Evolutionary conservation across 2,113 vertebrate genomes (phyloP), one percentile per base, ranked within the genome.

Genomic region (Emberiza fucata): DNA sequence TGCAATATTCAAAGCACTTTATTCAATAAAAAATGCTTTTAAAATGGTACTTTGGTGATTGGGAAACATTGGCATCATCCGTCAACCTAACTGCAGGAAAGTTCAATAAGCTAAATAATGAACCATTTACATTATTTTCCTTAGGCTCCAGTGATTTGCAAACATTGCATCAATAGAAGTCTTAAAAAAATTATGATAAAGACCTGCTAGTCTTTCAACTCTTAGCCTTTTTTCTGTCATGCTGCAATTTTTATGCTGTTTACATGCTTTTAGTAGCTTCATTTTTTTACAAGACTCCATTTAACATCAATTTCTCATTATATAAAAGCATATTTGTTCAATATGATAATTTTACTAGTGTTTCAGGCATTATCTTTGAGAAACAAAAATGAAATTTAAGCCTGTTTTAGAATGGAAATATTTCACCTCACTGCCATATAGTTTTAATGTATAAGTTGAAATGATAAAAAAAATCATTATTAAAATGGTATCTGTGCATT

Each of bases 161-260:
- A 98, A 98, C 95, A 97, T 88, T 94, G 95, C 98, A 98, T 98
- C 97, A 97, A 98, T 97, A 98, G 88, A 93, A 95, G 94, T 98
- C 97, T 97, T 98, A 87, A 98, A 98, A 98, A 98, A 98, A 98
- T 98, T 98, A 99, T 98, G 98, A 98, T 97, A 98, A 98, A 97
- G 96, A 97, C 98, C 94, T 98, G 97, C 97, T 95, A 92, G 27
- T 92, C 78, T 96, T 97, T 88, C 72, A 94, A 94, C 64, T 92
- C 81, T 79, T 44, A 69, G 68, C 84, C 56, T 95, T 95, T 85
- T 88, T 86, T 86, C 79, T 60, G 37, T 81, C 56, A 94, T 63
- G 39, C 25, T 66, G 68, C 48, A 61, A 83, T 93, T 95, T 96
- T 88, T 91, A 91, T 39, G 78, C 69, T 90, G 82, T 76, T 96